Evolutionary conservation across 2,888 invertebrate species (phyloP).

Genomic region (Eupsilia transversa): DNA sequence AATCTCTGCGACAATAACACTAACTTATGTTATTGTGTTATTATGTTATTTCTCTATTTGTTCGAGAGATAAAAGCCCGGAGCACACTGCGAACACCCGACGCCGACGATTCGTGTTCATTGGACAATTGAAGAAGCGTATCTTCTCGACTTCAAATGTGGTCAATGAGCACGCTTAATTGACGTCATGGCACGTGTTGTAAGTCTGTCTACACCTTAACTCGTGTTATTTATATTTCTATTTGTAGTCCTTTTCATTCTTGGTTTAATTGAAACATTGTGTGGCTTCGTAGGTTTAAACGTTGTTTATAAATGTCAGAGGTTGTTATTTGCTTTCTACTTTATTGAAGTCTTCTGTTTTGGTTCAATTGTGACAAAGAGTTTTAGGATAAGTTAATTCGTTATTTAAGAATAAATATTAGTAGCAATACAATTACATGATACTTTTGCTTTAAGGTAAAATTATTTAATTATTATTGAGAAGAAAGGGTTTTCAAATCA

Average conservation of each 20-base stretch:
- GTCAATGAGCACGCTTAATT: neutral
- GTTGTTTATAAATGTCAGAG: conserved; percentile 36
- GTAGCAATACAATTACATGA: too few relatives aligned
- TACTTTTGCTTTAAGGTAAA: neutral
- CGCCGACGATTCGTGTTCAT: neutral
- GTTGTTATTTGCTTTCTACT: conserved; percentile 10
- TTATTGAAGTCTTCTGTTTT: conserved; percentile 8
- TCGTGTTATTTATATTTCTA: conserved; percentile 35
- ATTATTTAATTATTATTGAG: too few relatives aligned
- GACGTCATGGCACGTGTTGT: neutral
- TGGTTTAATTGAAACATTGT: conserved; percentile 37
- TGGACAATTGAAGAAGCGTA: neutral
- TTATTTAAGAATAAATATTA: neutral
- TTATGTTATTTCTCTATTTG: conserved; percentile 25
- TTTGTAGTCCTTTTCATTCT: conserved; percentile 38
- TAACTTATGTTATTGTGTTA: conserved; percentile 26
- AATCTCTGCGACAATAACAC: conserved; percentile 30
- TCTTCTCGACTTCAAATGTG: conserved; percentile 7
- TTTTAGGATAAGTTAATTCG: neutral
- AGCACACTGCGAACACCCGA: neutral
- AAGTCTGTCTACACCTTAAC: conserved; percentile 25
- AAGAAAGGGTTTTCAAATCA: too few relatives aligned
- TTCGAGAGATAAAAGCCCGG: conserved; percentile 11
- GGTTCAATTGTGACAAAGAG: neutral
- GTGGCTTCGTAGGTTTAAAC: conserved; percentile 15